Percentiles rank a stretch among this genome's conserved stretches.
These are phyloP conservation scores for Orientallactaga sibirica DNA, from an alignment of 2,797 vertebrate genomes.

Conservation along the genomic window DNA sequence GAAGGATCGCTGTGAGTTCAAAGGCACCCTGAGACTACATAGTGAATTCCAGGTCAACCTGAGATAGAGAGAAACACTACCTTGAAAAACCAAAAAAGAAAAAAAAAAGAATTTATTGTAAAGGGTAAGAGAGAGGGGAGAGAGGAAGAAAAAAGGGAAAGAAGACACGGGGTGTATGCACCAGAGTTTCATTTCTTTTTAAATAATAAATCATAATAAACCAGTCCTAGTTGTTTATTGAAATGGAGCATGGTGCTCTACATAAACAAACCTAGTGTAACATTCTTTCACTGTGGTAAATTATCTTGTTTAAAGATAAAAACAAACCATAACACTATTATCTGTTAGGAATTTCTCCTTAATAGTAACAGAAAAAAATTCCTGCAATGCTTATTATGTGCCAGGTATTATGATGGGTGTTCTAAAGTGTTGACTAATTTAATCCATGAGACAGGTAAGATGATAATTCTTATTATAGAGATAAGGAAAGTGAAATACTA, in stretches of 20 bases:
- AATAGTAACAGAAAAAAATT: background rate
- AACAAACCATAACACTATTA: background rate
- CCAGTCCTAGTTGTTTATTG: constrained; percentile 31
- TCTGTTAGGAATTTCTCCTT: background rate
- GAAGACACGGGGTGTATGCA: too few relatives aligned
- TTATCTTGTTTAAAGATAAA: constrained; percentile 9
- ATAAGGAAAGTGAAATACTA: background rate
- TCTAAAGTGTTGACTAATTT: background rate
- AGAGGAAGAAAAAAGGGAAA: too few relatives aligned
- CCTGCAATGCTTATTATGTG: background rate
- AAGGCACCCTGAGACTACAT: too few relatives aligned
- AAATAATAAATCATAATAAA: constrained; percentile 54
- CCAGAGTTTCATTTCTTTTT: background rate
- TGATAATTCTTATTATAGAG: background rate
- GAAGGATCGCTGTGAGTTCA: too few relatives aligned
- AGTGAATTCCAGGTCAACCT: too few relatives aligned
- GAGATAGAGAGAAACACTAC: too few relatives aligned
- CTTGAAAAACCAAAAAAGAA: too few relatives aligned
- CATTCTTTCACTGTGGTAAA: background rate
- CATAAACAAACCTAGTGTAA: constrained; percentile 50
- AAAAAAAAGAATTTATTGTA: too few relatives aligned
- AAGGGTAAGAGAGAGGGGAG: too few relatives aligned
- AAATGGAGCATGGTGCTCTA: background rate
- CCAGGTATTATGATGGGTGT: background rate
- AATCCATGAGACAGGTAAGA: background rate